phyloP scores from a whole-genome alignment of 2,113 vertebrate genomes.

The Parus major region DNA sequence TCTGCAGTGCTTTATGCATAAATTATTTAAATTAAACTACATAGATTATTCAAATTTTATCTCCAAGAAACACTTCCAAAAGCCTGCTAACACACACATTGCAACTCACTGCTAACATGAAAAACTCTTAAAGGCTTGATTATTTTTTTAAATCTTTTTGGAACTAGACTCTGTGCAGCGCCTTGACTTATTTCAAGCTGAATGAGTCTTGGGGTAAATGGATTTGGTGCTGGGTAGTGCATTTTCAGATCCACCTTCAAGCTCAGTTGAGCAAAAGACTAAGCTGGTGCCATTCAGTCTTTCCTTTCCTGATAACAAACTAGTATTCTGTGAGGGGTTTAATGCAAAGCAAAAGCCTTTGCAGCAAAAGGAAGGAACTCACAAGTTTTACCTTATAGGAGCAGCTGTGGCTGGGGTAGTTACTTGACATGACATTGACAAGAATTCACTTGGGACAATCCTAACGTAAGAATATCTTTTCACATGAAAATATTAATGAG shows the following conservation, averaged over 20 bases:
- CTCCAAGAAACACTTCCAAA: constrained; percentile 74
- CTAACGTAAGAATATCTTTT: not conserved
- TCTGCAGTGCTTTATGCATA: constrained; percentile 70
- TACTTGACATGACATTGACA: not conserved
- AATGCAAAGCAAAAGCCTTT: not conserved
- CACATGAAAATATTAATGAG: not conserved
- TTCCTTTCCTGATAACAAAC: not conserved
- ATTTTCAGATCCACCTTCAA: not conserved
- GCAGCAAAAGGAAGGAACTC: not conserved
- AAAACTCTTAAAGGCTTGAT: constrained; percentile 50
- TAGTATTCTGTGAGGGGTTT: not conserved
- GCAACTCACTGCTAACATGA: constrained; percentile 34
- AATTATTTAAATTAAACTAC: constrained; percentile 78
- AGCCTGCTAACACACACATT: constrained; percentile 50
- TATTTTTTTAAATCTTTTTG: not conserved
- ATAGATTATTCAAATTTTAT: constrained; percentile 79
- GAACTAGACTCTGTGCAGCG: not conserved
- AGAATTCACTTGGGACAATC: not conserved
- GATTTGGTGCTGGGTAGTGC: not conserved
- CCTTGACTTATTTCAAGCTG: constrained; percentile 39
- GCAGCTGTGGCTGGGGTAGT: not conserved
- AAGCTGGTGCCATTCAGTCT: not conserved
- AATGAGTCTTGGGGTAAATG: not conserved
- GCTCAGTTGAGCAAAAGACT: not conserved
- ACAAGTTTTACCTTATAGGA: not conserved